Evolutionary conservation across 2,797 vertebrate genomes (phyloP), one percentile per base, ranked within the genome.

Genomic region (Rhadinocentrus ornatus): DNA sequence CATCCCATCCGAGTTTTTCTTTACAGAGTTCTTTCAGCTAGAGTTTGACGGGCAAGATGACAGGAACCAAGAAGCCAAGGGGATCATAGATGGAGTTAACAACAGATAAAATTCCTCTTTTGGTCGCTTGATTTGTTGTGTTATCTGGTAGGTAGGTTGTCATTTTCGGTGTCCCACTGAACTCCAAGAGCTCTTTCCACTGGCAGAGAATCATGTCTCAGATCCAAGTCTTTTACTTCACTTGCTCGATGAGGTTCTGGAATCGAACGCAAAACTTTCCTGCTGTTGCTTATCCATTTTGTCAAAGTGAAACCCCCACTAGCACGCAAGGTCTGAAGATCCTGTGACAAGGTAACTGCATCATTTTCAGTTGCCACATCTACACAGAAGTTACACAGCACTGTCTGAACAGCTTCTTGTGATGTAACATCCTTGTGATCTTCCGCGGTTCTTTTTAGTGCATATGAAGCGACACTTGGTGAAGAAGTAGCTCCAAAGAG

Each of bases 271-370:
- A 54, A 16, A 20, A 63, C 20, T 12, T 63, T 63, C 22, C 29
- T 50, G 27, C 44, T 24, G 11, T 63, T 32, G 20, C 44, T 63
- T 13, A 32, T 62, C 61, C 61, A 63, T 5, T 63, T 63, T 11
- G 44, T 50, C 48, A 46, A 32, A 3, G 16, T 48, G 18, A 62
- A 46, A 1, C 44, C 44, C 8, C 44, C 44, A 46, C 44, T 46
- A 2, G 3, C 18, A 18, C 44, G n/a, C 4, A 46, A 46, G 8
- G 44, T 18, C 18, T 46, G 44, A 46, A 46, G 44, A 20, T 46
- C 26, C 7, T n/a, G 11, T 9, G 20, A 41, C 13, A 62, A 18
- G 11, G 1, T 62, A 18, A 62, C 27, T 64, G 62, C 46, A 24
- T 52, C 46, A 3, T 52, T 6, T 10, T 64, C 44, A 15, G 61